These are phyloP conservation scores for Tetragnatha montana DNA, from an alignment of 2,888 invertebrate genomes.

Conservation along the genomic window DNA sequence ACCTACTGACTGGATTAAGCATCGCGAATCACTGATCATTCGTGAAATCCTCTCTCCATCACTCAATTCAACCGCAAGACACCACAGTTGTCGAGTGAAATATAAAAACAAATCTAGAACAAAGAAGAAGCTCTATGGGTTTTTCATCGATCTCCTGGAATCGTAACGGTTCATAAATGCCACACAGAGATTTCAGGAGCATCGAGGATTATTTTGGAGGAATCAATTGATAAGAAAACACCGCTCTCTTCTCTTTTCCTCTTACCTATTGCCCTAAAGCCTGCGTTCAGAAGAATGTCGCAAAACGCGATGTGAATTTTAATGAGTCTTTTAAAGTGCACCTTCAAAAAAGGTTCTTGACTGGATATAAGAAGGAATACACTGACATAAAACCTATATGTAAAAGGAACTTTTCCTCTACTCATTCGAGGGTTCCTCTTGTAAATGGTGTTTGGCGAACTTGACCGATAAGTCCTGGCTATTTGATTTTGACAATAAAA, in stretches of 20 bases:
- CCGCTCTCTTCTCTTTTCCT: not conserved
- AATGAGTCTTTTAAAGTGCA: not conserved
- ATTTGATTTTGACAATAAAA: too few relatives aligned
- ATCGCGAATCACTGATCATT: constrained; percentile 11
- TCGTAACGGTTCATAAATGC: constrained; percentile 30
- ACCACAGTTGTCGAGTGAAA: not conserved
- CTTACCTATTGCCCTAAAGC: not conserved
- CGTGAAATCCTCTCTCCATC: constrained; percentile 12
- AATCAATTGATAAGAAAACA: not conserved
- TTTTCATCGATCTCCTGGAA: not conserved
- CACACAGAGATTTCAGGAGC: not conserved
- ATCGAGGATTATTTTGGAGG: not conserved
- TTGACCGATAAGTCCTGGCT: too few relatives aligned
- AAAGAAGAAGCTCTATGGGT: not conserved
- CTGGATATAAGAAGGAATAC: too few relatives aligned
- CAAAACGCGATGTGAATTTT: not conserved
- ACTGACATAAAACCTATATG: too few relatives aligned
- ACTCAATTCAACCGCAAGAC: not conserved
- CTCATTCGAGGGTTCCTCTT: too few relatives aligned
- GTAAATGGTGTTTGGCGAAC: too few relatives aligned
- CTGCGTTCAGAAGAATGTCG: not conserved
- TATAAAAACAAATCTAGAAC: not conserved
- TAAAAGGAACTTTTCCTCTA: too few relatives aligned
- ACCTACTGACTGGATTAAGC: constrained; percentile 5
- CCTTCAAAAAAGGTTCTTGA: too few relatives aligned